Percentiles rank a stretch among this genome's conserved stretches.
phyloP scores from a whole-genome alignment of 2,797 vertebrate genomes.

The Silurus lanzhouensis region DNA sequence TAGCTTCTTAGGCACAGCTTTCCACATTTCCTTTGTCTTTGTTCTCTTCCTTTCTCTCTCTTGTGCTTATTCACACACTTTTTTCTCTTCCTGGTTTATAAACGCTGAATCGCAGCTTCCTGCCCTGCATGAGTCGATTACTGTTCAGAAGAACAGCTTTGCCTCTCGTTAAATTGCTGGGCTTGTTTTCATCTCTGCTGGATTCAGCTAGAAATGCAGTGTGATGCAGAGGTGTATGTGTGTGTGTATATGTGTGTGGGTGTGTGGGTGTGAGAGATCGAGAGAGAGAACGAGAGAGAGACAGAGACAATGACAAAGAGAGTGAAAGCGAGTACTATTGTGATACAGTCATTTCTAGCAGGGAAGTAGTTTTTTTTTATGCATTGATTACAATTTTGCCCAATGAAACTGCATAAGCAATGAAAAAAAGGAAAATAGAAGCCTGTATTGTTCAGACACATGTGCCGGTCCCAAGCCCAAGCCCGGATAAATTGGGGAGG shows the following conservation, averaged over 20 bases:
- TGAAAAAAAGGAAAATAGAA: not conserved
- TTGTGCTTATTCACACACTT: slow-evolving; percentile 31
- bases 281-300: slow-evolving; percentile 1
- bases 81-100: slow-evolving; percentile 20
- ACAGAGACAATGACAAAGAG: not conserved
- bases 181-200: slow-evolving; percentile 42
- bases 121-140: slow-evolving; percentile 49
- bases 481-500: no score
- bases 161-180: slow-evolving; percentile 26
- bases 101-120: slow-evolving; percentile 54
- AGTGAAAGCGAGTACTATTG: not conserved
- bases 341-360: not conserved
- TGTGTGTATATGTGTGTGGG: not conserved
- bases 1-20: slow-evolving; percentile 32
- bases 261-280: not conserved
- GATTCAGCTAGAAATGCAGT: slow-evolving; percentile 22
- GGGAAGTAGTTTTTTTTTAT: not conserved
- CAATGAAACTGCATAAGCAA: not conserved
- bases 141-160: slow-evolving; percentile 51
- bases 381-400: not conserved
- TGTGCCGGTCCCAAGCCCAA: no score
- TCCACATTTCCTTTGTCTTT: slow-evolving; percentile 54
- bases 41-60: slow-evolving; percentile 20
- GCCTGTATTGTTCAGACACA: not conserved
- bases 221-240: slow-evolving; percentile 5